These are phyloP conservation scores for Cepaea hortensis DNA, from an alignment of 2,888 invertebrate species.

Conservation along the genomic window DNA sequence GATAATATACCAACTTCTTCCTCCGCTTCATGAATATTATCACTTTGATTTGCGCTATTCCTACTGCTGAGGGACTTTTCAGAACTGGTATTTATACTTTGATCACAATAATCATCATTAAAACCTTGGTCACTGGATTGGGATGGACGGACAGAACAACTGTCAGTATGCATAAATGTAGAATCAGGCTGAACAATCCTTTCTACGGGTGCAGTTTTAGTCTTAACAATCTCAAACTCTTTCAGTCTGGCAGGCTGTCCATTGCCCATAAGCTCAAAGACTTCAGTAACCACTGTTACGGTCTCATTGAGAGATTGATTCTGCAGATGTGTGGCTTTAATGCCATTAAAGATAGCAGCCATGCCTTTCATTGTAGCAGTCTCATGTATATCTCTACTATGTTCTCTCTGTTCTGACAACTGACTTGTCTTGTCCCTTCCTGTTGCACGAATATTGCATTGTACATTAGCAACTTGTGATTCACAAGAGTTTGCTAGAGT, in stretches of 20 bases:
- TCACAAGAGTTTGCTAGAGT: not conserved
- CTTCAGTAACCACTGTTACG: slow-evolving; percentile 35
- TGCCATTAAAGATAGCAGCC: not conserved
- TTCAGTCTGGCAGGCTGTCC: slow-evolving; percentile 14
- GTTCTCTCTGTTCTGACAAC: not conserved
- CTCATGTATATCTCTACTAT: not conserved
- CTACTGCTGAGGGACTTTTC: not conserved
- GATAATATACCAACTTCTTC: not conserved
- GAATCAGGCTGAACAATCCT: not conserved
- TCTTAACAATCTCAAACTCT: slow-evolving; percentile 38
- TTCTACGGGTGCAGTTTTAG: slow-evolving; percentile 22
- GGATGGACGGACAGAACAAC: not conserved
- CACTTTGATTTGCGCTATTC: not conserved
- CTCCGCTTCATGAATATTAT: not conserved
- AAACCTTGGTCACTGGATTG: slow-evolving; percentile 26
- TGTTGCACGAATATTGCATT: not conserved
- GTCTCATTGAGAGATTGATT: slow-evolving; percentile 20
- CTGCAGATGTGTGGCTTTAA: not conserved
- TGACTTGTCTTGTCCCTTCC: not conserved
- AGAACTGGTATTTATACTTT: not conserved
- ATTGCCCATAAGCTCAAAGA: slow-evolving; percentile 22
- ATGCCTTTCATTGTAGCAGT: not conserved
- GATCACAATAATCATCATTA: slow-evolving; percentile 16
- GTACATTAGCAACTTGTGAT: not conserved
- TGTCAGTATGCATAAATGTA: not conserved